These are phyloP conservation scores for Orchestes rusci DNA, from an alignment of 2,888 invertebrate genomes.

Conservation along the genomic window DNA sequence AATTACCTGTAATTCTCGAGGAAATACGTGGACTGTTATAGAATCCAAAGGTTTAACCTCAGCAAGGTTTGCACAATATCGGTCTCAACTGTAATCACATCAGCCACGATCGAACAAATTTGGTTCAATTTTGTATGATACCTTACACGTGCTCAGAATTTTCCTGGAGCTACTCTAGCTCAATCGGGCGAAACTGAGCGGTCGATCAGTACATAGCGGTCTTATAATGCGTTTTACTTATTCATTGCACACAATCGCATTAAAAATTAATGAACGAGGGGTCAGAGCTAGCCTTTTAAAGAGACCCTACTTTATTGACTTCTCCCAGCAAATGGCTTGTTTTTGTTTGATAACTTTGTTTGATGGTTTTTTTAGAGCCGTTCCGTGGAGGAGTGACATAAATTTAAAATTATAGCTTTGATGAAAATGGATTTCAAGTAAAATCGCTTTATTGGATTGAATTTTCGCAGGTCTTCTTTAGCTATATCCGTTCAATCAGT, in stretches of 20 bases:
- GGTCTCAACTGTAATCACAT: conserved; percentile 41
- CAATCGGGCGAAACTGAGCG: conserved; percentile 21
- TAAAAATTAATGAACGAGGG: conserved; percentile 44
- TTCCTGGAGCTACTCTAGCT: conserved; percentile 24
- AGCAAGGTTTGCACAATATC: conserved; percentile 33
- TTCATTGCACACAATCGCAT: conserved; percentile 46
- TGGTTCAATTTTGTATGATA: conserved; percentile 44
- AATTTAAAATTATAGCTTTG: conserved; percentile 44
- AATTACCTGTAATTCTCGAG: too few relatives aligned
- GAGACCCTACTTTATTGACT: conserved; percentile 44
- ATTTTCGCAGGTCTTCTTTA: too few relatives aligned
- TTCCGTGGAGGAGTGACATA: conserved; percentile 40
- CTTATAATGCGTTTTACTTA: conserved; percentile 45
- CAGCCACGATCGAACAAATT: conserved; percentile 40
- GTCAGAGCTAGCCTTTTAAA: conserved; percentile 42
- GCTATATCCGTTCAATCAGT: too few relatives aligned
- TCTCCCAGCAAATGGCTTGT: conserved; percentile 43
- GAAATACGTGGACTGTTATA: too few relatives aligned
- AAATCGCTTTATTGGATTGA: too few relatives aligned
- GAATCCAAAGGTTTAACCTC: conserved; percentile 18
- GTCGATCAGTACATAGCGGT: conserved; percentile 26
- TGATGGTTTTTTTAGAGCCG: conserved; percentile 44
- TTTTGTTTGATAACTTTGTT: conserved; percentile 46
- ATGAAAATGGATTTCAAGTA: too few relatives aligned
- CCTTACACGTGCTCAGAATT: conserved; percentile 41